phyloP scores from a whole-genome alignment of 2,888 invertebrate genomes.

The Lasiommata megera region DNA sequence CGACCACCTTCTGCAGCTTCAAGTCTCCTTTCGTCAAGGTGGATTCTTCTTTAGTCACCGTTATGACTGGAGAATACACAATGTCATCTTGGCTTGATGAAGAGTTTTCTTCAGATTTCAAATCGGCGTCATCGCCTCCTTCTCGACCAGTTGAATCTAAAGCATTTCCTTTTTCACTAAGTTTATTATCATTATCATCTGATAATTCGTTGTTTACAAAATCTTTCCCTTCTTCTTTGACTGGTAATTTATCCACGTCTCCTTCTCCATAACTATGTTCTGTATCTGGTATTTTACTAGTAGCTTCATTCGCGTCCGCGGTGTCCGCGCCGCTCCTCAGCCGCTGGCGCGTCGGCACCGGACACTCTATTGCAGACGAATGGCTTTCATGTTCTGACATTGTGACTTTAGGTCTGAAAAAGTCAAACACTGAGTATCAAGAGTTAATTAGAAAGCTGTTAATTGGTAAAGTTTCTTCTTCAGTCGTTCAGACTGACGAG shows the following conservation, averaged over 20 bases:
- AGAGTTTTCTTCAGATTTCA: constrained; percentile 10
- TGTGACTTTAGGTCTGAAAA: not conserved
- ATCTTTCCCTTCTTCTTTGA: not conserved
- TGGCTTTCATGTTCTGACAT: not conserved
- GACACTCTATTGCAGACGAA: not conserved
- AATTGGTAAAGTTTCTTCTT: too few species aligned
- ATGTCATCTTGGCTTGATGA: constrained; percentile 29
- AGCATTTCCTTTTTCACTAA: too few species aligned
- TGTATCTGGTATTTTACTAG: not conserved
- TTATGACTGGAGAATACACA: constrained; percentile 53
- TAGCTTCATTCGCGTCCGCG: not conserved
- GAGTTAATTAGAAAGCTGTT: too few species aligned
- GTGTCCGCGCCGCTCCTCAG: not conserved
- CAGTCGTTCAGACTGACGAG: too few species aligned
- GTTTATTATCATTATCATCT: not conserved
- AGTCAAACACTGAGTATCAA: not conserved
- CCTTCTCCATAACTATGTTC: too few species aligned
- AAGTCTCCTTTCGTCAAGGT: constrained; percentile 57
- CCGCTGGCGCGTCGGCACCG: not conserved
- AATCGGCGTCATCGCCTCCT: not conserved
- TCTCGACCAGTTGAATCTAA: not conserved
- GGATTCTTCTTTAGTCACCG: constrained; percentile 57
- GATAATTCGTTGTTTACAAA: not conserved
- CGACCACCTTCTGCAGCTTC: constrained; percentile 60
- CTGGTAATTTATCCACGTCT: not conserved